These are phyloP conservation scores for Lypha dubia DNA, from an alignment of 2,888 invertebrate species.

Conservation along the genomic window DNA sequence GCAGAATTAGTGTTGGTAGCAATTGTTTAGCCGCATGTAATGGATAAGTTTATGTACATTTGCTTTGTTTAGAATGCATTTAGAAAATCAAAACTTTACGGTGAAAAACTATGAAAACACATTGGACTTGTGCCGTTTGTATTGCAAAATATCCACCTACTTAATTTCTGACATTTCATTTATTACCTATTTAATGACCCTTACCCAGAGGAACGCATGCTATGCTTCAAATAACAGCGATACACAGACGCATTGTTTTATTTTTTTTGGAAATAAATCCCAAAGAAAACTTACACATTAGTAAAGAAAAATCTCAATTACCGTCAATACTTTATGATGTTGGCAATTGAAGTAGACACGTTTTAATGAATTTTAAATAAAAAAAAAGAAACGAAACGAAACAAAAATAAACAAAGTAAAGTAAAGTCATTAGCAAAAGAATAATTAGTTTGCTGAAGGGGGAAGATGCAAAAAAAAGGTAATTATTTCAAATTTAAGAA, in stretches of 20 bases:
- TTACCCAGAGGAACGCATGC: not conserved
- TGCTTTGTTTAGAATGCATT: slow-evolving; percentile 50
- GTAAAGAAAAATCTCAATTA: slow-evolving; percentile 63
- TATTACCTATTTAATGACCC: slow-evolving; percentile 63
- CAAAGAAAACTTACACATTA: slow-evolving; percentile 41
- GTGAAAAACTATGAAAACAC: slow-evolving; percentile 5
- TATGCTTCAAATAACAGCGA: not conserved
- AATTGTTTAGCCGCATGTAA: slow-evolving; percentile 27
- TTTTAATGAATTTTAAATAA: slow-evolving; percentile 54
- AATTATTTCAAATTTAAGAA: not conserved
- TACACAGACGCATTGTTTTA: slow-evolving; percentile 35
- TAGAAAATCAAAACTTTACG: slow-evolving; percentile 33
- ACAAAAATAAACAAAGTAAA: not conserved
- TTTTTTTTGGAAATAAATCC: not conserved
- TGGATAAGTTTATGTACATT: slow-evolving; percentile 50
- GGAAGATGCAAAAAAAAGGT: not conserved
- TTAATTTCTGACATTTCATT: slow-evolving; percentile 69
- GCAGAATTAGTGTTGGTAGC: slow-evolving; percentile 29
- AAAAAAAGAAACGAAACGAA: not conserved
- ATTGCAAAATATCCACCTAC: slow-evolving; percentile 41
- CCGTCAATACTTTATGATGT: slow-evolving; percentile 60
- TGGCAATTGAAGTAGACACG: slow-evolving; percentile 51
- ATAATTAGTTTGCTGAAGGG: slow-evolving; percentile 34
- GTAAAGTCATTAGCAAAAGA: slow-evolving; percentile 27
- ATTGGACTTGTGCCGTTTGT: slow-evolving; percentile 9